Evolutionary conservation across 23 tunicate species (phyloP), one percentile per base, ranked within the genome.

Genomic region (Halocynthia roretzi): DNA sequence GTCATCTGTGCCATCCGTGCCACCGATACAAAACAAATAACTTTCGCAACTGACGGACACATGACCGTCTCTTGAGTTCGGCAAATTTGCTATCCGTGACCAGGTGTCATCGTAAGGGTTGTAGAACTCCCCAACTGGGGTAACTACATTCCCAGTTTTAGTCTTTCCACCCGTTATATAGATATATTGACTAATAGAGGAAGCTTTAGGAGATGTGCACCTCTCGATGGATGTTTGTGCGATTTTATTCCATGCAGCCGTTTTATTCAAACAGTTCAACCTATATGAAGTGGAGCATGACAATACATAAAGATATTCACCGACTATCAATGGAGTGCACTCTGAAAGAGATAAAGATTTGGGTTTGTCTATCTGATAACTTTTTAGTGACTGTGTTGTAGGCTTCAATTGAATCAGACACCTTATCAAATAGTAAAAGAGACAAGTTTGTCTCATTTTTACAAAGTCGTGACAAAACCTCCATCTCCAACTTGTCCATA

Each of bases 11-110:
- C 19, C 19, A 8, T 64, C 78, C 55, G 54, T 62, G 70, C 78
- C 78, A 48, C 78, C 78, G 9, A 74, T 74, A 62, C 62, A 74
- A 54, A 54, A 74, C 31, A 74, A 74, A 4, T 54, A 74, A 21
- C 56, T 64, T 14, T 64, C 78, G 31, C 78, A 74, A 8, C 78
- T 64, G 15, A 74, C 56, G 60, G 56, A 62, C 20, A 74, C 78
- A 54, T 74, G 78, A 15, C 78, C 56, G 22, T 74, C 55, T 54
- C 78, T 54, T 54, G 78, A 6, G 8, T 62, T 74, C 10, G 49
- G 55, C 78, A 74, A 54, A 18, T 74, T 54, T 15, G 64, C 23
- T 64, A 74, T 74, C 19, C 50, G 31, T 7, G 31, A 22, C 78
- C 78, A 74, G 31, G 56, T 48, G 31, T 74, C 31, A 5, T 74